Conservation (phyloP, 2,888 invertebrate genomes). For the Nymphalis c-album region DNA sequence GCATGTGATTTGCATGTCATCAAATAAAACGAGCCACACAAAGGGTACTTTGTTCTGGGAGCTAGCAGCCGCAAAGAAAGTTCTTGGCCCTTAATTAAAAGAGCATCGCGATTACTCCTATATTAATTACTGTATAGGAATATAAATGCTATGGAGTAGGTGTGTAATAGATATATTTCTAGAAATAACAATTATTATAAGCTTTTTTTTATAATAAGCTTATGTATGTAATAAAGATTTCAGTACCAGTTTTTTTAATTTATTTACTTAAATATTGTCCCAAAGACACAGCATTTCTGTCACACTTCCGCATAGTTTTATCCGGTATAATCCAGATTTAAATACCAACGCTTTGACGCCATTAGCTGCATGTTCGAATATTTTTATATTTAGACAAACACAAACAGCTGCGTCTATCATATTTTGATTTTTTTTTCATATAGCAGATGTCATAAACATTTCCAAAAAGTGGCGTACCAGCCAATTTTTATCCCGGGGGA, state of each 20-base stretch:
- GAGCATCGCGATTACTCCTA: slow-evolving; percentile 66
- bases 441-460: slow-evolving; percentile 39
- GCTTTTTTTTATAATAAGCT: too few species aligned
- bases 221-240: too few species aligned
- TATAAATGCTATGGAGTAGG: slow-evolving; percentile 42
- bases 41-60: slow-evolving; percentile 43
- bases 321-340: slow-evolving; percentile 1
- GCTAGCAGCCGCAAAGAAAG: slow-evolving; percentile 59
- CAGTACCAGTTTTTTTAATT: too few species aligned
- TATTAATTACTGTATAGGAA: slow-evolving; percentile 62
- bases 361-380: background rate
- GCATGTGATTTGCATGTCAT: slow-evolving; percentile 2
- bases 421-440: slow-evolving; percentile 34
- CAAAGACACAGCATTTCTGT: background rate
- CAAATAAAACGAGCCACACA: slow-evolving; percentile 25
- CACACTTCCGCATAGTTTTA: background rate
- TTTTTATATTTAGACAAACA: background rate
- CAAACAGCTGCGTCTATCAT: slow-evolving; percentile 18
- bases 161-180: background rate
- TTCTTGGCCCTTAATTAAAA: slow-evolving; percentile 69
- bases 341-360: background rate
- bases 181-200: too few species aligned
- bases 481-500: slow-evolving; percentile 39
- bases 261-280: too few species aligned
- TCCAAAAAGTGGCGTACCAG: slow-evolving; percentile 35